Base-by-base conservation (phyloP, 2,888 invertebrate species). In the Erynnis tages region DNA sequence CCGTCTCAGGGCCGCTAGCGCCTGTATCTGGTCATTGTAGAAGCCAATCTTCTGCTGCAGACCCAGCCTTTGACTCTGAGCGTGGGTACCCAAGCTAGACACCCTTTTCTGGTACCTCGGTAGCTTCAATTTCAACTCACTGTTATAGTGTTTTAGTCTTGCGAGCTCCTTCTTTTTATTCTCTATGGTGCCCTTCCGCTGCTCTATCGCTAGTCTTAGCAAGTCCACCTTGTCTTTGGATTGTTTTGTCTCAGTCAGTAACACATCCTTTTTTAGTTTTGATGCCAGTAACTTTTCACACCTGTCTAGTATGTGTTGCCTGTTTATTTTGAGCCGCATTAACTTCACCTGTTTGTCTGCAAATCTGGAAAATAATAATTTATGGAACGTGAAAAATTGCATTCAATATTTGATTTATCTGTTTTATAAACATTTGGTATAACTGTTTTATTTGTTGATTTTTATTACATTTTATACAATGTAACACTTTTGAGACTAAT, bases 311-410 rank as follows among this genome's bases (percentile, higher is more conserved):
- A 92, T 73, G 58, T 91, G 88, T 62, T 88, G 84, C 63, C 91
- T 82, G 57, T 92, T 91, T 37, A 86, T 85, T 79, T 91, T 92
- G 58, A 93, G 66, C 58, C 91, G 83, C 60, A 91, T 78, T 53
- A 93, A 75, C 65, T 91, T 91, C 58, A 90, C 82, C 69, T 93
- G 93, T 73, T 92, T 93, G 66, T 93, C 93, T 57, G 91, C 87
- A 76, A 91, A 93, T 71, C 93, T 93, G 66, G 5, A 74, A 68
- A n/a, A n/a, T 16, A 8, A 29, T 13, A 27, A 16, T 6, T n/a
- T n/a, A n/a, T n/a, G n/a, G n/a, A n/a, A n/a, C n/a, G n/a, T n/a
- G n/a, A n/a, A n/a, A n/a, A n/a, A n/a, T n/a, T n/a, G 21, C 4
- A 21, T 21, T 21, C 21, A 21, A 21, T 4, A 21, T 21, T 21